These are phyloP conservation scores for Cacatua alba DNA, from an alignment of 2,113 vertebrate species.

Conservation along the genomic window DNA sequence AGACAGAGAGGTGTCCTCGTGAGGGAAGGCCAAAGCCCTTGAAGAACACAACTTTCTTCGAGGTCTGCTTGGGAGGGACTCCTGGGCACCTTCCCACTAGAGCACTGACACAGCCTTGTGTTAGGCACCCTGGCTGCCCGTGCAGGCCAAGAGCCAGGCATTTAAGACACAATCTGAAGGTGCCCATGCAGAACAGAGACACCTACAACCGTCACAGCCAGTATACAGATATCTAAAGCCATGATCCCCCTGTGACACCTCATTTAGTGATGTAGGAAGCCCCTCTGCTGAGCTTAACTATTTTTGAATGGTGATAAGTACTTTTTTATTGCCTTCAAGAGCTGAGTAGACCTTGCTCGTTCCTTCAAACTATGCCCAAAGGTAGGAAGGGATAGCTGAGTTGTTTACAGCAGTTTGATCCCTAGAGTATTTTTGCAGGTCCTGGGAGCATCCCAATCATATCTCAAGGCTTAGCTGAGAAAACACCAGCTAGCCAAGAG, in stretches of 20 bases:
- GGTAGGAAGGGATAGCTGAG: background rate
- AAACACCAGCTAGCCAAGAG: background rate
- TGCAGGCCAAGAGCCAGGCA: background rate
- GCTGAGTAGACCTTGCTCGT: background rate
- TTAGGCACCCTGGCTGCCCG: rapidly evolving
- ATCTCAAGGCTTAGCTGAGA: background rate
- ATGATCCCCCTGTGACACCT: background rate
- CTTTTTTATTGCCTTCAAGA: background rate
- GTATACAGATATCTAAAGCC: background rate
- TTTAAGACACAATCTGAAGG: background rate
- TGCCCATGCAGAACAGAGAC: background rate
- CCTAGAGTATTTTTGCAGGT: background rate
- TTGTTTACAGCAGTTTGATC: background rate
- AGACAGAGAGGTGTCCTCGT: background rate
- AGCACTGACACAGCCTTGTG: background rate
- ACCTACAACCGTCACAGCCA: rapidly evolving
- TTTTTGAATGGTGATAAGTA: background rate
- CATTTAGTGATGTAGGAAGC: background rate
- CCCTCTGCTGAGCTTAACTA: background rate
- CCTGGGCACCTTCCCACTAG: background rate
- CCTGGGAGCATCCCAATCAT: background rate
- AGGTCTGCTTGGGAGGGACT: background rate
- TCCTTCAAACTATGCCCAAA: background rate
- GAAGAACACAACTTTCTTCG: background rate
- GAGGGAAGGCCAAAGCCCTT: background rate